phyloP scores from a whole-genome alignment of 2,888 invertebrate species.

The Lottia scabra region DNA sequence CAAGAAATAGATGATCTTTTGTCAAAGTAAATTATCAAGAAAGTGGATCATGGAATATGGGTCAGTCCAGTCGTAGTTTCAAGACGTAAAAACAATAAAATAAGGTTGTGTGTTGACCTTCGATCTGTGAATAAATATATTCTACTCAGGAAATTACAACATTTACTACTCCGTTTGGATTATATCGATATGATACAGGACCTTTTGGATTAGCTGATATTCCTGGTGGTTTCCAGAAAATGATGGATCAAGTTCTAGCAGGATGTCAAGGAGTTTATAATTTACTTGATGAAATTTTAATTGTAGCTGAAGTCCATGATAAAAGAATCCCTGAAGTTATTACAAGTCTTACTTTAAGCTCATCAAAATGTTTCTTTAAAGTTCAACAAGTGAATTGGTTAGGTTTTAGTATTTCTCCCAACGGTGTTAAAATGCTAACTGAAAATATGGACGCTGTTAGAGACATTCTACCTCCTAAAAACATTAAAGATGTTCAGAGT shows the following conservation, averaged over 20 bases:
- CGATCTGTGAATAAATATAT: not conserved
- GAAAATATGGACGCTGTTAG: too few relatives aligned
- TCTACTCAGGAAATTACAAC: not conserved
- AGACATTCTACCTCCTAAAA: too few relatives aligned
- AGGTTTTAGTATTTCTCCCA: too few relatives aligned
- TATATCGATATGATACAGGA: not conserved
- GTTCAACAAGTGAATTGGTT: too few relatives aligned
- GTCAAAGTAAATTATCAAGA: not conserved
- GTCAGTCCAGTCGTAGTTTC: not conserved
- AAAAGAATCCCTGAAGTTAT: not conserved
- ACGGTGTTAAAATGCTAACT: too few relatives aligned
- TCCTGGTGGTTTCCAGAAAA: not conserved
- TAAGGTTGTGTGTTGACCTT: too few relatives aligned
- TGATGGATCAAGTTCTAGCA: too few relatives aligned
- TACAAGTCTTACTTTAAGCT: not conserved
- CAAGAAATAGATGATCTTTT: not conserved
- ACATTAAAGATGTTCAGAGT: too few relatives aligned
- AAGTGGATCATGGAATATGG: not conserved
- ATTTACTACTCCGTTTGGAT: too few relatives aligned
- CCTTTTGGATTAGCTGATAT: not conserved
- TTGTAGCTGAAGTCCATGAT: not conserved
- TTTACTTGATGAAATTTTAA: not conserved
- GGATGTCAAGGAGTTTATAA: too few relatives aligned
- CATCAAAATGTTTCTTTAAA: too few relatives aligned
- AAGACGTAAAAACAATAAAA: too few relatives aligned